Percentiles rank a stretch among this genome's conserved stretches.
Evolutionary conservation across 1,140 invertebrate genomes (phyloP).

Genomic region (Nylanderia fulva): DNA sequence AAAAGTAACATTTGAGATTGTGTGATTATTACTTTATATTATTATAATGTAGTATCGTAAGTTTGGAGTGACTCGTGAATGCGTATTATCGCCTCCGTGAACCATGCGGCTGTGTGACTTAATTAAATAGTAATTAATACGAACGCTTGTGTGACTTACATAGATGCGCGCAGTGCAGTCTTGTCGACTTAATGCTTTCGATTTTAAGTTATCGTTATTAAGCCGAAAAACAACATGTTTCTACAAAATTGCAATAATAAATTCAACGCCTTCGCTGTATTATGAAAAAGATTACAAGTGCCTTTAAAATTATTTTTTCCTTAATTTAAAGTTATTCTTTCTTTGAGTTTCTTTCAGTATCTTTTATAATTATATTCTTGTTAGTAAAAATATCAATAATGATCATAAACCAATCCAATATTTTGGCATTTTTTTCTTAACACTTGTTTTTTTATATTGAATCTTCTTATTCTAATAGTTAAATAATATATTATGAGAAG

Average conservation of each 20-base stretch:
- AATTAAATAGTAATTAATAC: slow-evolving; percentile 67
- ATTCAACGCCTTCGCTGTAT: background rate
- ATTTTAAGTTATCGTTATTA: background rate
- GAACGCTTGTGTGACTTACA: background rate
- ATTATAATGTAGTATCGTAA: slow-evolving; percentile 23
- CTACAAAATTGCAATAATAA: background rate
- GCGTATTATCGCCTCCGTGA: slow-evolving; percentile 66
- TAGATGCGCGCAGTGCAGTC: slow-evolving; percentile 19
- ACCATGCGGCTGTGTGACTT: slow-evolving; percentile 80
- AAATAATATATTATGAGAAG: background rate
- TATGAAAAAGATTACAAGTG: background rate
- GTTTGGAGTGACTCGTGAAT: slow-evolving; percentile 51
- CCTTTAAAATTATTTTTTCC: background rate
- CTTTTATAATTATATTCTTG: background rate
- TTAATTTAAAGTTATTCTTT: background rate
- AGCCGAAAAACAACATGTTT: background rate
- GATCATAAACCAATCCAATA: background rate
- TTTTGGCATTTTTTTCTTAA: background rate
- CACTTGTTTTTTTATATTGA: background rate
- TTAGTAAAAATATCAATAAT: background rate
- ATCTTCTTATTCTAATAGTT: background rate
- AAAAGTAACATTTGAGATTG: background rate
- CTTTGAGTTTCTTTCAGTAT: background rate
- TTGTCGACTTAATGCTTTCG: slow-evolving; percentile 5
- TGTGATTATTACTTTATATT: slow-evolving; percentile 15